These are phyloP conservation scores for Troglohyphantes excavatus DNA, from an alignment of 2,888 invertebrate species.

Conservation along the genomic window DNA sequence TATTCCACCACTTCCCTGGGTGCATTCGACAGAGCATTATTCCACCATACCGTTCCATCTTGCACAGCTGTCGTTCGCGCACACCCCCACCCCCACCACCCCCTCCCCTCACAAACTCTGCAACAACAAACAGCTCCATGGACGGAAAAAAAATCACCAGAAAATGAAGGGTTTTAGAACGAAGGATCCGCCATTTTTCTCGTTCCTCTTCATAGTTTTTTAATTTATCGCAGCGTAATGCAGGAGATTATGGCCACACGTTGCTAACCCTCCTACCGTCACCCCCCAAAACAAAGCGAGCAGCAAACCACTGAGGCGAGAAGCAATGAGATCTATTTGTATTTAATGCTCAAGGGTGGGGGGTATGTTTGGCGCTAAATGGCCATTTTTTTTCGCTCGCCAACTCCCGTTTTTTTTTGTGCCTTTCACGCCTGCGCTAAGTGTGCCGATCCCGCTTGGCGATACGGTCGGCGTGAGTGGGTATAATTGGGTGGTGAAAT, in stretches of 20 bases:
- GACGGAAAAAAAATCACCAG: constrained; percentile 30
- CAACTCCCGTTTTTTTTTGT: neutral
- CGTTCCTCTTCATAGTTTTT: constrained; percentile 32
- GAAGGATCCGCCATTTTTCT: constrained; percentile 1
- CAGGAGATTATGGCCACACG: constrained; percentile 67
- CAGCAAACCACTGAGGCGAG: constrained; percentile 71
- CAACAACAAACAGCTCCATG: constrained; percentile 15
- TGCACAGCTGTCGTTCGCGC: constrained; percentile 66
- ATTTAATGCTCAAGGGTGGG: constrained; percentile 70
- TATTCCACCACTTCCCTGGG: neutral
- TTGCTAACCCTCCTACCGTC: constrained; percentile 65
- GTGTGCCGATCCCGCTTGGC: neutral
- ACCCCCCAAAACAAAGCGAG: constrained; percentile 70
- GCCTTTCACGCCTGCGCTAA: constrained; percentile 25
- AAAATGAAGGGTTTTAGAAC: constrained; percentile 60
- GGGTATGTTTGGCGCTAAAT: constrained; percentile 18
- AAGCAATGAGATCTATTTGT: constrained; percentile 76
- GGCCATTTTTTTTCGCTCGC: constrained; percentile 17
- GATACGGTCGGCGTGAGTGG: neutral
- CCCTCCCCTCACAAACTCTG: neutral
- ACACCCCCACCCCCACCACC: no score
- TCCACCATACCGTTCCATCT: constrained; percentile 71
- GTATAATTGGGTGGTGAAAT: constrained; percentile 53
- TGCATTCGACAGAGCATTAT: constrained; percentile 69
- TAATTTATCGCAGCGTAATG: constrained; percentile 69